These are phyloP conservation scores for Uloborus diversus DNA, from an alignment of 1,140 invertebrate genomes.

Conservation along the genomic window DNA sequence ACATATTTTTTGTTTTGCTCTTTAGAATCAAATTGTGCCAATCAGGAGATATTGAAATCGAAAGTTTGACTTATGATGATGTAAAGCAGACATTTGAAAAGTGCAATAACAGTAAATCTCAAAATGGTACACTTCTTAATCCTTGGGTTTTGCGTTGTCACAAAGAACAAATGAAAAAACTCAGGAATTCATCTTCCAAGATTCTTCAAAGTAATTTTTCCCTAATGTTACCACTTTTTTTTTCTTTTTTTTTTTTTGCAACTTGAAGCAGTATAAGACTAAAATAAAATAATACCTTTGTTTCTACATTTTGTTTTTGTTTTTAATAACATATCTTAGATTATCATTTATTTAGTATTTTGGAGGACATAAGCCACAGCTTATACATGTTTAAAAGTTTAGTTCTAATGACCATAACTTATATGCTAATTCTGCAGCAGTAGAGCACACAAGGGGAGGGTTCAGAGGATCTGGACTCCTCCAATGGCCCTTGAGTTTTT, in stretches of 20 bases:
- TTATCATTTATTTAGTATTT: no score
- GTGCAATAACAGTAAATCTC: slow-evolving; percentile 55
- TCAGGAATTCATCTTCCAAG: slow-evolving; percentile 71
- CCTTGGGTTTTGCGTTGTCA: slow-evolving; percentile 72
- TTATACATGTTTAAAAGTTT: no score
- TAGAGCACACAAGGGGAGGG: no score
- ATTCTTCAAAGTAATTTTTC: slow-evolving; percentile 59
- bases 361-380: no score
- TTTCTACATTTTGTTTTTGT: no score
- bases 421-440: no score
- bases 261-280: no score
- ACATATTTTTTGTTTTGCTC: not conserved
- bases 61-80: slow-evolving; percentile 64
- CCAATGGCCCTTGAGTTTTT: no score
- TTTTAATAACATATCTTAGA: no score
- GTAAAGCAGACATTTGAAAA: slow-evolving; percentile 62
- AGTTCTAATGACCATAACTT: no score
- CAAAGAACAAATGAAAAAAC: slow-evolving; percentile 66
- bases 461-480: no score
- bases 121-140: slow-evolving; percentile 64
- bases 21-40: slow-evolving; percentile 65
- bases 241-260: not conserved
- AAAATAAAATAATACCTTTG: no score
- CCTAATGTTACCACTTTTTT: slow-evolving; percentile 36
- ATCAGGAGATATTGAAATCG: slow-evolving; percentile 67